These are phyloP conservation scores for Brachypodius melanocephalos DNA, from an alignment of 2,113 vertebrate species.

Conservation along the genomic window DNA sequence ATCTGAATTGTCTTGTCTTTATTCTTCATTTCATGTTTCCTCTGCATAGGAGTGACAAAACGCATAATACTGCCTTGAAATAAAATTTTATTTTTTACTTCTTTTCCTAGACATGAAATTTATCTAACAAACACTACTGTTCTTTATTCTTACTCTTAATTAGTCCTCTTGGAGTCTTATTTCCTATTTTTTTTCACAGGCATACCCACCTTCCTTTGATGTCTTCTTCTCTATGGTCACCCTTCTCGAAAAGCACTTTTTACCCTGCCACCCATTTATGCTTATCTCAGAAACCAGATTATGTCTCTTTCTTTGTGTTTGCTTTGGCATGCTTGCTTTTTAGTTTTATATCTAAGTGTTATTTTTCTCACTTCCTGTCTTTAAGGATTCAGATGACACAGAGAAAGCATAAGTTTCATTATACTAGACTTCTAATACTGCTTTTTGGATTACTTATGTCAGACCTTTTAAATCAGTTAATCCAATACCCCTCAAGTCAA, in stretches of 20 bases:
- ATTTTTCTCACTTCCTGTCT: neutral
- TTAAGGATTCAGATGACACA: neutral
- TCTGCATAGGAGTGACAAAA: neutral
- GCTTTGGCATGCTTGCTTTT: neutral
- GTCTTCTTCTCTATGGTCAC: neutral
- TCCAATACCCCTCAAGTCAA: neutral
- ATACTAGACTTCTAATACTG: neutral
- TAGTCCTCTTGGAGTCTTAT: neutral
- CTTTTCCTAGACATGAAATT: neutral
- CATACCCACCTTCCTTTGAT: neutral
- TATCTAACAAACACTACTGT: neutral
- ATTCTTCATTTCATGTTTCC: neutral
- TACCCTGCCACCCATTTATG: neutral
- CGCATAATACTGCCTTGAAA: neutral
- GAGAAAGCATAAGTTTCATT: neutral
- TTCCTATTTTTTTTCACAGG: neutral
- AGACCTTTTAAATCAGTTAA: slow-evolving; percentile 43
- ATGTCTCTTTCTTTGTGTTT: neutral
- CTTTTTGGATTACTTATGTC: neutral
- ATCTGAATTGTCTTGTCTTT: neutral
- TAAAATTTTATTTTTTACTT: neutral
- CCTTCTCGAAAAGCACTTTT: neutral
- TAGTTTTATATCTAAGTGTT: neutral
- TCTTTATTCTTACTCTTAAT: neutral
- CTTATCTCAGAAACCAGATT: neutral